These are phyloP conservation scores for Zosterops borbonicus DNA, from an alignment of 2,113 vertebrate genomes.

Conservation along the genomic window DNA sequence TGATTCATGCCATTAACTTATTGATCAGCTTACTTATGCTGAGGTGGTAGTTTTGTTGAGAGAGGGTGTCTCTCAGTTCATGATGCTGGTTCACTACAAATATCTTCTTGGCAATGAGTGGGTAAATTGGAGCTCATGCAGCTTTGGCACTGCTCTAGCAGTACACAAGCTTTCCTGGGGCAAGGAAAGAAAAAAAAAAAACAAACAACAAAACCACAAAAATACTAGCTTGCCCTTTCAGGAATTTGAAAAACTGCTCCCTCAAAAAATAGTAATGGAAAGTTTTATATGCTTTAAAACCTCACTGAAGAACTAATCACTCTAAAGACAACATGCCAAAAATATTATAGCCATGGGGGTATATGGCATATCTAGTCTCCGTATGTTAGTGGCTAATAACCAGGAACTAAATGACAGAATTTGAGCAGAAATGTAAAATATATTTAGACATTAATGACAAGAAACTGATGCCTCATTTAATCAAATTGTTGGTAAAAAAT, in stretches of 20 bases:
- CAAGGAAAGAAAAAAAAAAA: not conserved
- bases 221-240: not conserved
- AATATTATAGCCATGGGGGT: not conserved
- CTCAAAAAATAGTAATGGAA: not conserved
- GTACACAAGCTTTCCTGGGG: not conserved
- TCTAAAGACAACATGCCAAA: not conserved
- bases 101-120: not conserved
- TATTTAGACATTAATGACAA: not conserved
- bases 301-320: not conserved
- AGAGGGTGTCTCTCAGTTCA: not conserved
- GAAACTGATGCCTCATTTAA: not conserved
- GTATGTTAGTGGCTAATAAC: not conserved
- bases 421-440: not conserved
- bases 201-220: not conserved
- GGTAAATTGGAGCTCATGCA: not conserved
- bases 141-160: not conserved
- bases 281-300: not conserved
- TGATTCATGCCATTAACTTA: constrained; percentile 89
- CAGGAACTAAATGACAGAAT: not conserved
- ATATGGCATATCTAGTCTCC: not conserved
- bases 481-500: not conserved
- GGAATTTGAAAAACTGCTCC: not conserved
- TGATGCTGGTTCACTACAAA: not conserved
- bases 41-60: constrained; percentile 74
- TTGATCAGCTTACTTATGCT: constrained; percentile 81